phyloP scores from a whole-genome alignment of 2,888 invertebrate genomes.

The Troides aeacus region DNA sequence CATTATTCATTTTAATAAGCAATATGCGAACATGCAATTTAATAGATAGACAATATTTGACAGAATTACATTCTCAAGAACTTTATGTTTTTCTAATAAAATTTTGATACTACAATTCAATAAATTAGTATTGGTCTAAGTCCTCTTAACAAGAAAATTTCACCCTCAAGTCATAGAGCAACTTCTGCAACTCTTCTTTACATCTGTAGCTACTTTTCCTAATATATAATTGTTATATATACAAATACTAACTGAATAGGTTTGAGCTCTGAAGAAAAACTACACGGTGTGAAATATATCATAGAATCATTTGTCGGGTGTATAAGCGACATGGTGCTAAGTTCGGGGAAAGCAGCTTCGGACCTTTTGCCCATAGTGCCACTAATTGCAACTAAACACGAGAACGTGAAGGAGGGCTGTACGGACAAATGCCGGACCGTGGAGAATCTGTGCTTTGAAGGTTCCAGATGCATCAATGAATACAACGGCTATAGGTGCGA shows the following conservation, averaged over 20 bases:
- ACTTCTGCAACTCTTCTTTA: neutral
- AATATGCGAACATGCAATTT: too few relatives aligned
- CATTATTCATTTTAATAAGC: too few relatives aligned
- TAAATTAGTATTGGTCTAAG: neutral
- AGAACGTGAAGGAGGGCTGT: conserved; percentile 94
- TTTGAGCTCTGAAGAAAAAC: conserved; percentile 91
- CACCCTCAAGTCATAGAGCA: neutral
- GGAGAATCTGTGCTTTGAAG: conserved; percentile 92
- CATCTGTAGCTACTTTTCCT: neutral
- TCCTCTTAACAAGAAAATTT: neutral
- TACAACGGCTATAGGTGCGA: conserved; percentile 94
- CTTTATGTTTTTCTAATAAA: too few relatives aligned
- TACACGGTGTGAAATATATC: conserved; percentile 94
- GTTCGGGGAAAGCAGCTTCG: conserved; percentile 92
- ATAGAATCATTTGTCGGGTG: conserved; percentile 96
- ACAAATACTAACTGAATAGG: conserved; percentile 72
- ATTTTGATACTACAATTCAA: neutral
- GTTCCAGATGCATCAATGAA: conserved; percentile 94
- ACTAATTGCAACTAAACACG: conserved; percentile 91
- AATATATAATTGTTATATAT: neutral
- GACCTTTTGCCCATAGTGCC: conserved; percentile 90
- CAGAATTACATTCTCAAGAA: too few relatives aligned
- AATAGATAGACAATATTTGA: too few relatives aligned
- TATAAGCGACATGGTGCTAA: conserved; percentile 91
- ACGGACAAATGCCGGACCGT: conserved; percentile 89